A percentile compares a stretch with the other conserved stretches of the same genome.
These are phyloP conservation scores for Dolichotis patagonum DNA, from an alignment of 2,113 vertebrate genomes.

Conservation along the genomic window DNA sequence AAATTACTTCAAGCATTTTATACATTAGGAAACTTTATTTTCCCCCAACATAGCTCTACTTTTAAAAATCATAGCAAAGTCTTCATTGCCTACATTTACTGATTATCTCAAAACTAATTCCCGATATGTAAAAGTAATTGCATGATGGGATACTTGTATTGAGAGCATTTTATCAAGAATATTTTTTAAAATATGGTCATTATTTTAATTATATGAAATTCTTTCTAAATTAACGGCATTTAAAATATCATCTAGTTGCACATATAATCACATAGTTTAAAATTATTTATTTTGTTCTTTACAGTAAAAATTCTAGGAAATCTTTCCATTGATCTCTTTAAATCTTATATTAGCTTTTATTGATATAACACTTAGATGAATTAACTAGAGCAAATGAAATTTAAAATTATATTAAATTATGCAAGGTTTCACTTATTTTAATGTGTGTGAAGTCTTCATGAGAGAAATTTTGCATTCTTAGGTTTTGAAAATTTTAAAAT, in stretches of 20 bases:
- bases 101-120: neutral
- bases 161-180: neutral
- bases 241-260: neutral
- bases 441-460: neutral
- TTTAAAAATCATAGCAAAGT: neutral
- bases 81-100: neutral
- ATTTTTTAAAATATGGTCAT: neutral
- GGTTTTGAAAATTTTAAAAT: neutral
- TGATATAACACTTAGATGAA: neutral
- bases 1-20: neutral
- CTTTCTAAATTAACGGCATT: neutral
- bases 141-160: neutral
- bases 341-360: neutral
- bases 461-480: neutral
- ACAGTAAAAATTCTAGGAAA: neutral
- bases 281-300: neutral
- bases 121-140: neutral
- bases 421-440: neutral
- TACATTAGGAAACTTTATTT: too few species aligned
- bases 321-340: neutral
- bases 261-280: neutral
- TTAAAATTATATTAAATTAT: neutral
- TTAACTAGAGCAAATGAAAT: neutral
- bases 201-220: neutral
- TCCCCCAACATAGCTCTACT: too few species aligned